phyloP scores from a whole-genome alignment of 1,140 invertebrate species.

The Aleiodes sp. region DNA sequence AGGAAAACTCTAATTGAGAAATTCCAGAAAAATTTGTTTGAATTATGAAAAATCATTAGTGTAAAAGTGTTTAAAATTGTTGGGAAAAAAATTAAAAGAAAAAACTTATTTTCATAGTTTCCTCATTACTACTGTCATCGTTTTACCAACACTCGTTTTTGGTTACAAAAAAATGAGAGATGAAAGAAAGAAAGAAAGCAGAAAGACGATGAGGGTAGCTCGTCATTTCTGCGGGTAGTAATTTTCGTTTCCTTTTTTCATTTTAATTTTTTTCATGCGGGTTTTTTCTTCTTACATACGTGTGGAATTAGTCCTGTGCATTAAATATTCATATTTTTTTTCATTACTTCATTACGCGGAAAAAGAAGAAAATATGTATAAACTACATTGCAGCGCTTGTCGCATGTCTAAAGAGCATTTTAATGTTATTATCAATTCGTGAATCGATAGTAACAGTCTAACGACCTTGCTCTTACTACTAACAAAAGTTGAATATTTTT shows the following conservation, averaged over 20 bases:
- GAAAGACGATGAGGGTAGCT: not conserved
- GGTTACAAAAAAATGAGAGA: not conserved
- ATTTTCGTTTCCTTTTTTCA: not conserved
- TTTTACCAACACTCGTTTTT: not conserved
- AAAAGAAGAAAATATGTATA: not conserved
- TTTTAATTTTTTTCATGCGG: not conserved
- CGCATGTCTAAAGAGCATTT: not conserved
- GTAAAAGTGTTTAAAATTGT: too few relatives aligned
- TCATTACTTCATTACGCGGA: not conserved
- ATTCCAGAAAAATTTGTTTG: too few relatives aligned
- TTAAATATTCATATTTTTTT: not conserved
- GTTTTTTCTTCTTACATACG: not conserved
- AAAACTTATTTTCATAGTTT: too few relatives aligned
- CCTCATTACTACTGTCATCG: constrained; percentile 9
- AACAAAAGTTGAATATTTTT: not conserved
- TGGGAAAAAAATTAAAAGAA: too few relatives aligned
- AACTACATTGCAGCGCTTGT: not conserved
- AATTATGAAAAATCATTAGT: too few relatives aligned
- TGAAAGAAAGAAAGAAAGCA: not conserved
- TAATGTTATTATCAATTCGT: not conserved
- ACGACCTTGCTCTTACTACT: constrained; percentile 4
- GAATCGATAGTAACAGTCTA: constrained; percentile 6
- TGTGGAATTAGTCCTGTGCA: not conserved
- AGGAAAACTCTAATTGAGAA: too few relatives aligned
- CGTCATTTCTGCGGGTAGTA: constrained; percentile 21